These are phyloP conservation scores for Trimorus sp. DNA, from an alignment of 2,888 invertebrate species.

Conservation along the genomic window DNA sequence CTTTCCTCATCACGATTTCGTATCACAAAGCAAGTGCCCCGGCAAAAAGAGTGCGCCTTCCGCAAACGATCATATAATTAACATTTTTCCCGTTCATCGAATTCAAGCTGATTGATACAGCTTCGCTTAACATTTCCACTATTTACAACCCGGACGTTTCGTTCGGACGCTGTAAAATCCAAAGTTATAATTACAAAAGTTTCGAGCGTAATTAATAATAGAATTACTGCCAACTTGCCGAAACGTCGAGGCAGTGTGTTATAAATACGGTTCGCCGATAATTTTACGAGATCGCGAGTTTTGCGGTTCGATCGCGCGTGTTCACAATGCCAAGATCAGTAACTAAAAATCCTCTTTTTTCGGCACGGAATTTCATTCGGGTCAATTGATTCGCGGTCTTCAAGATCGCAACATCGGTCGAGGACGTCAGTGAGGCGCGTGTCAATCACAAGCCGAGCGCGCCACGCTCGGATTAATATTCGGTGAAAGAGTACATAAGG, in stretches of 20 bases:
- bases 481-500: constrained; percentile 44
- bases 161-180: not conserved
- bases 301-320: too few relatives aligned
- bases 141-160: not conserved
- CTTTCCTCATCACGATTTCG: not conserved
- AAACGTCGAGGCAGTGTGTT: not conserved
- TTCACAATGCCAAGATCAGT: too few relatives aligned
- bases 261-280: too few relatives aligned
- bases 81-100: not conserved
- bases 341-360: too few relatives aligned
- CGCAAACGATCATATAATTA: constrained; percentile 1
- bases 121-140: not conserved
- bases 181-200: constrained; percentile 2
- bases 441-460: too few relatives aligned
- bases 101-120: not conserved
- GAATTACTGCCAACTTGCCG: not conserved
- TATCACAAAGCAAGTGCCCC: not conserved
- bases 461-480: constrained; percentile 13
- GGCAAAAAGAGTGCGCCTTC: not conserved
- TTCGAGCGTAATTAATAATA: not conserved
- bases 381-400: too few relatives aligned
- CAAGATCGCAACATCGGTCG: too few relatives aligned
- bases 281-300: too few relatives aligned
- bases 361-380: too few relatives aligned
- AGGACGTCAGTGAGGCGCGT: too few relatives aligned